Percentiles rank a stretch among this genome's conserved stretches.
Evolutionary conservation across 2,888 invertebrate genomes (phyloP).

Genomic region (Acrocyrtus sp.): DNA sequence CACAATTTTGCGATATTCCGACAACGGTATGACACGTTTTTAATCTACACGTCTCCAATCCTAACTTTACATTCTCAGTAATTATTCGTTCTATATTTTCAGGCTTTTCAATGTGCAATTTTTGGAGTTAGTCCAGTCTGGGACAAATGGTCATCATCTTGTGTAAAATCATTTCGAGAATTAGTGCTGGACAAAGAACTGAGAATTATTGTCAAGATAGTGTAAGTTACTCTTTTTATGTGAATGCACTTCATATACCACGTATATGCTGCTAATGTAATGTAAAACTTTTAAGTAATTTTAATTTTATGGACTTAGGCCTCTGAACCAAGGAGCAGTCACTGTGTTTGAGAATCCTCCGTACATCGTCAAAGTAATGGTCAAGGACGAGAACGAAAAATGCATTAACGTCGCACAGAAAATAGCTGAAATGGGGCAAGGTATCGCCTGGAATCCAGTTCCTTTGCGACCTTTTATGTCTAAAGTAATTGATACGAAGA

Average conservation of each 20-base stretch:
- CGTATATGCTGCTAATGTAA: not conserved
- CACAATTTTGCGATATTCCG: not conserved
- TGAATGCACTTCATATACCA: not conserved
- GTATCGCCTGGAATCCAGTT: slow-evolving; percentile 13
- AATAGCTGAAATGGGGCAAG: slow-evolving; percentile 1
- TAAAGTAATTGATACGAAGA: not conserved
- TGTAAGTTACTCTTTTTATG: not conserved
- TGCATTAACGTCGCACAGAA: slow-evolving; percentile 9
- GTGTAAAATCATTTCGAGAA: not conserved
- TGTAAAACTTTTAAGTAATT: not conserved
- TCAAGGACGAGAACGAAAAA: not conserved
- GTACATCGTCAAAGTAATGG: slow-evolving; percentile 6
- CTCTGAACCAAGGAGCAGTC: not conserved
- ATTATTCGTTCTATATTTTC: not conserved
- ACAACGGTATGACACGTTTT: slow-evolving; percentile 10
- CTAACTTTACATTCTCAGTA: not conserved
- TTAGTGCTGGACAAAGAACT: slow-evolving; percentile 1
- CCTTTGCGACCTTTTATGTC: slow-evolving; percentile 12
- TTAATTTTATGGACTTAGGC: not conserved
- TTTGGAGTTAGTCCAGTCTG: slow-evolving; percentile 18
- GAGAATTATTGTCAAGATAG: not conserved
- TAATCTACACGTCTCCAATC: not conserved
- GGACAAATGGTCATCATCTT: not conserved
- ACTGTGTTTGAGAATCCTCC: slow-evolving; percentile 5
- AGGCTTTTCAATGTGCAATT: slow-evolving; percentile 31